Evolutionary conservation across 2,113 vertebrate species (phyloP).

Genomic region (Thoracochromis brauschi): DNA sequence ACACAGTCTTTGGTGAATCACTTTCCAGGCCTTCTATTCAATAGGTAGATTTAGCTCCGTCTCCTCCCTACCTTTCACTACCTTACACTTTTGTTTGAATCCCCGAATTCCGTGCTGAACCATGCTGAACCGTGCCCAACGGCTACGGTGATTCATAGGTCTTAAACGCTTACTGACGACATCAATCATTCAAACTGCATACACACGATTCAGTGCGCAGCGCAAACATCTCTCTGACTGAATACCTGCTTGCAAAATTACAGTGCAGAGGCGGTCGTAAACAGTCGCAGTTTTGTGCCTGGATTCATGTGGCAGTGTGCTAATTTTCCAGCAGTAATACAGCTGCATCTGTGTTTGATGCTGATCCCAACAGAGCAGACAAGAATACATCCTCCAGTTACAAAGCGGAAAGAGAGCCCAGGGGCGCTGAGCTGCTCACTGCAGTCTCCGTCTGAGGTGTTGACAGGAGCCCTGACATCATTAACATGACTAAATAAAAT

Average conservation of each 20-base stretch:
- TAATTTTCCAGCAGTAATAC: slow-evolving; percentile 32
- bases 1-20: not conserved
- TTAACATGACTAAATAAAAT: slow-evolving; percentile 48
- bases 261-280: not conserved
- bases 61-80: not conserved
- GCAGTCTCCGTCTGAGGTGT: slow-evolving; percentile 15
- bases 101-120: not conserved
- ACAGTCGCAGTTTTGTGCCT: not conserved
- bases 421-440: not conserved
- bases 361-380: slow-evolving; percentile 23
- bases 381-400: not conserved
- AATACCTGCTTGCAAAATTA: slow-evolving; percentile 24
- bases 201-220: not conserved
- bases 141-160: slow-evolving; percentile 17
- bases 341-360: slow-evolving; percentile 34
- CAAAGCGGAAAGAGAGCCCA: not conserved
- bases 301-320: not conserved
- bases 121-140: not conserved
- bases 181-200: not conserved
- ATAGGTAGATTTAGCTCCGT: not conserved
- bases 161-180: slow-evolving; percentile 19
- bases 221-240: not conserved
- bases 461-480: slow-evolving; percentile 61
- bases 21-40: not conserved
- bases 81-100: not conserved